phyloP scores from a whole-genome alignment of 2,888 invertebrate species.

The Xylophagus ater region DNA sequence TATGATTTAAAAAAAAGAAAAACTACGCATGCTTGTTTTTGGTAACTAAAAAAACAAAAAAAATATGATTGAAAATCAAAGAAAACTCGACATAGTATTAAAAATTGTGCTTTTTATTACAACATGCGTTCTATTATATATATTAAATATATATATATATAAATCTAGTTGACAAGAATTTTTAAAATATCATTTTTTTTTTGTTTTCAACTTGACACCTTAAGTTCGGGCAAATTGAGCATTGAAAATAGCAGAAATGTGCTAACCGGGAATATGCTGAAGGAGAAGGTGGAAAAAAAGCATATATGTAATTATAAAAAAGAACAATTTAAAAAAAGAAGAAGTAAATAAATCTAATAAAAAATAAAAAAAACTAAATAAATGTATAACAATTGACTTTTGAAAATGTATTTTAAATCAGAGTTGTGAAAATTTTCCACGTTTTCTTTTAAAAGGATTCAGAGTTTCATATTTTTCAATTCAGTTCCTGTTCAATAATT shows the following conservation, averaged over 20 bases:
- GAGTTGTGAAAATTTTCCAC: too few species aligned
- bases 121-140: conserved; percentile 10
- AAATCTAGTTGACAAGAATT: not conserved
- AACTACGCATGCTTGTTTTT: too few species aligned
- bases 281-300: conserved; percentile 2
- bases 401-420: too few species aligned
- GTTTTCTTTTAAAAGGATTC: too few species aligned
- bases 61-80: too few species aligned
- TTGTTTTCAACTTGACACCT: conserved; percentile 11
- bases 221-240: conserved; percentile 18
- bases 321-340: not conserved
- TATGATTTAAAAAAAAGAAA: too few species aligned
- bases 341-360: conserved; percentile 3
- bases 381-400: too few species aligned
- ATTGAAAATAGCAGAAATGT: conserved; percentile 18
- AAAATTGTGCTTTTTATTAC: conserved; percentile 13
- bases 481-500: too few species aligned
- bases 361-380: conserved; percentile 8
- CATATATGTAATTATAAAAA: not conserved
- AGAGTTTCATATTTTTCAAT: too few species aligned
- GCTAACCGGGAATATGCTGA: conserved; percentile 18
- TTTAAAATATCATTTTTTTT: conserved; percentile 1
- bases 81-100: conserved; percentile 6
- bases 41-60: too few species aligned
- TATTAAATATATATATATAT: not conserved